These are phyloP conservation scores for Phenganax marumi DNA, from an alignment of 92 coral and sea anemone species.

Conservation along the genomic window DNA sequence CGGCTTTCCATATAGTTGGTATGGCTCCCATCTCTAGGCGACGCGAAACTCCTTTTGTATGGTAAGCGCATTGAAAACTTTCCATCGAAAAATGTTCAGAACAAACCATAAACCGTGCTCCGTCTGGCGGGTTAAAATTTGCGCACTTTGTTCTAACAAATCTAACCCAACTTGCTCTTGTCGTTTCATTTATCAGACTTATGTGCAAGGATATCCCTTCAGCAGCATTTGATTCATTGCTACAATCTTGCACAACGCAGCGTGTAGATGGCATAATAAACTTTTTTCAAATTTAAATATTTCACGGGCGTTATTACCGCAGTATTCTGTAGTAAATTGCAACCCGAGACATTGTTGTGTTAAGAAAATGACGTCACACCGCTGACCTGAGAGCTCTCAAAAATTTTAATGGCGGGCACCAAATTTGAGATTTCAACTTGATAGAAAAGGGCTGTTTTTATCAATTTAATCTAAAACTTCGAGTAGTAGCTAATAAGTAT, in stretches of 20 bases:
- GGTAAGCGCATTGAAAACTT: no score
- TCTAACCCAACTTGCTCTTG: constrained; percentile 10
- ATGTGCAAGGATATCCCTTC: constrained; percentile 15
- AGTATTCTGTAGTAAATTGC: neutral
- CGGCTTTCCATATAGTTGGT: no score
- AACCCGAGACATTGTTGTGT: constrained; percentile 11
- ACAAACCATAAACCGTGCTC: constrained; percentile 22
- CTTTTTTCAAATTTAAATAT: no score
- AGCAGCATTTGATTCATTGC: neutral
- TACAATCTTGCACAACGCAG: constrained; percentile 26
- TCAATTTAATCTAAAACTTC: neutral
- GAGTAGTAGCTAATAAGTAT: neutral
- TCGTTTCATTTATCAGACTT: neutral
- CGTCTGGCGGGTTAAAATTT: neutral
- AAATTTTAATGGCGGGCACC: constrained; percentile 9
- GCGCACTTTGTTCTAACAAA: constrained; percentile 1
- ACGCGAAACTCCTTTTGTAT: no score
- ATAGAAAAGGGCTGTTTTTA: neutral
- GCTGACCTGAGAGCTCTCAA: neutral
- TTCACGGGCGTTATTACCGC: no score
- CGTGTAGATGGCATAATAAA: constrained; percentile 17
- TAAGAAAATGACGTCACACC: constrained; percentile 10
- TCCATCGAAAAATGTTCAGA: neutral
- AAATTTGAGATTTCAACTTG: constrained; percentile 20
- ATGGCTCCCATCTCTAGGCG: no score